Percentiles rank a stretch among this genome's conserved stretches.
These are phyloP conservation scores for Hoplostethus atlanticus DNA, from an alignment of 2,797 vertebrate genomes.

Conservation along the genomic window DNA sequence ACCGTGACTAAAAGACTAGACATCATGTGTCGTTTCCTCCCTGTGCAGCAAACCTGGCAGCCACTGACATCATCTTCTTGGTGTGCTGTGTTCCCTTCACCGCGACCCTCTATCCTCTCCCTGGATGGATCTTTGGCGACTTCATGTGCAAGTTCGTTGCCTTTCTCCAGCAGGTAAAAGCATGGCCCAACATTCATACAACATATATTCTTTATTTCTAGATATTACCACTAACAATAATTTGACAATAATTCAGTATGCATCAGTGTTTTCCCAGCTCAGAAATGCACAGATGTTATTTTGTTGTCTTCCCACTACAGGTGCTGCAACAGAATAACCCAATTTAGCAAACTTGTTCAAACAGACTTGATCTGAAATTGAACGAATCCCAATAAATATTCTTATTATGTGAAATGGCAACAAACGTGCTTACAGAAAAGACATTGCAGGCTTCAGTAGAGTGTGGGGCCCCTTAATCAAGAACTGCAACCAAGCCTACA, in stretches of 20 bases:
- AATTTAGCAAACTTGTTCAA: neutral
- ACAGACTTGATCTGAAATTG: constrained; percentile 6
- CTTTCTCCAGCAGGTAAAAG: constrained; percentile 87
- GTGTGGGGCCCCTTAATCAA: neutral
- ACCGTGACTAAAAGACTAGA: neutral
- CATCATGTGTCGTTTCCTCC: constrained; percentile 31
- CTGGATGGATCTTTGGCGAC: constrained; percentile 89
- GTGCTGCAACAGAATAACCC: too few relatives aligned
- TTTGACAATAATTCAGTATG: too few relatives aligned
- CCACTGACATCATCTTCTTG: constrained; percentile 89
- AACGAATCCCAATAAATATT: neutral
- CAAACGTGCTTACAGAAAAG: neutral
- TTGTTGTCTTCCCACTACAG: neutral
- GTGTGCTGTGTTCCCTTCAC: constrained; percentile 90
- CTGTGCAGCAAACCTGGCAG: constrained; percentile 85
- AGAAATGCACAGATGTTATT: neutral
- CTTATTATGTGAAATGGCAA: too few relatives aligned
- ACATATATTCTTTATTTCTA: neutral
- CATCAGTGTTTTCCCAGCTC: neutral
- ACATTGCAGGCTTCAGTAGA: neutral
- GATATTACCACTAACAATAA: neutral
- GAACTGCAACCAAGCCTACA: neutral
- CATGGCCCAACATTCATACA: neutral
- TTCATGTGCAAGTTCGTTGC: constrained; percentile 91
- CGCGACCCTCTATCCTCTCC: constrained; percentile 88